These are phyloP conservation scores for Harpagifer antarcticus DNA, from an alignment of 2,797 vertebrate genomes.

Conservation along the genomic window DNA sequence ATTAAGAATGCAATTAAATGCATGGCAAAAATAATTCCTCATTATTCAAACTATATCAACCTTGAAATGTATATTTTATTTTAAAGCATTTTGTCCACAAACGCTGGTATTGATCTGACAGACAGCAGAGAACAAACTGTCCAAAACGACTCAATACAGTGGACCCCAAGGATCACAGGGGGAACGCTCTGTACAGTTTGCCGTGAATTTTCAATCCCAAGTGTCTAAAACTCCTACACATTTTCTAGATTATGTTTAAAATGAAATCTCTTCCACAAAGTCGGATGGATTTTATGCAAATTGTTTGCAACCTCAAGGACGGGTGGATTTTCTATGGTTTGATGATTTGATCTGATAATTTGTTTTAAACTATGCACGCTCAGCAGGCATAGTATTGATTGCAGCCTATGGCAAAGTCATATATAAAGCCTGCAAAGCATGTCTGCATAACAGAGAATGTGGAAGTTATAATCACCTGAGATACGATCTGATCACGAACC, in stretches of 20 bases:
- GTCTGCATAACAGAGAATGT: constrained; percentile 39
- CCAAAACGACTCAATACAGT: not conserved
- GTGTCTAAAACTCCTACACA: not conserved
- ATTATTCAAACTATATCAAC: not conserved
- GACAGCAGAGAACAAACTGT: constrained; percentile 1
- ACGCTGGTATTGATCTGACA: not conserved
- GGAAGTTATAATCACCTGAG: constrained; percentile 28
- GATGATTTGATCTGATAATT: constrained; percentile 59
- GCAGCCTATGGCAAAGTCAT: constrained; percentile 40
- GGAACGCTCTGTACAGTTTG: not conserved
- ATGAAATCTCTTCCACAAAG: constrained; percentile 21
- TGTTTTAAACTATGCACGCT: constrained; percentile 34
- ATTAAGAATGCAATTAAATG: constrained; percentile 3
- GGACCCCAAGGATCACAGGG: not conserved
- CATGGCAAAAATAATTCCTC: not conserved
- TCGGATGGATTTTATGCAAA: constrained; percentile 13
- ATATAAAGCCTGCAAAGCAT: constrained; percentile 32
- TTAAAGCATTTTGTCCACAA: constrained; percentile 14
- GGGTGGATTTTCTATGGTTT: constrained; percentile 50
- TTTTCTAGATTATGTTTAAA: constrained; percentile 28
- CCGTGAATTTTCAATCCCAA: not conserved
- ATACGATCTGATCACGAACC: constrained; percentile 31
- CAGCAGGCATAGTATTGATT: constrained; percentile 42
- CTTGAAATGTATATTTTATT: not conserved
- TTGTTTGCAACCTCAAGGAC: constrained; percentile 37